Evolutionary conservation across 35 echinoderm and acorn worm genomes (phyloP).

Genomic region (Ophioderma brevispina): DNA sequence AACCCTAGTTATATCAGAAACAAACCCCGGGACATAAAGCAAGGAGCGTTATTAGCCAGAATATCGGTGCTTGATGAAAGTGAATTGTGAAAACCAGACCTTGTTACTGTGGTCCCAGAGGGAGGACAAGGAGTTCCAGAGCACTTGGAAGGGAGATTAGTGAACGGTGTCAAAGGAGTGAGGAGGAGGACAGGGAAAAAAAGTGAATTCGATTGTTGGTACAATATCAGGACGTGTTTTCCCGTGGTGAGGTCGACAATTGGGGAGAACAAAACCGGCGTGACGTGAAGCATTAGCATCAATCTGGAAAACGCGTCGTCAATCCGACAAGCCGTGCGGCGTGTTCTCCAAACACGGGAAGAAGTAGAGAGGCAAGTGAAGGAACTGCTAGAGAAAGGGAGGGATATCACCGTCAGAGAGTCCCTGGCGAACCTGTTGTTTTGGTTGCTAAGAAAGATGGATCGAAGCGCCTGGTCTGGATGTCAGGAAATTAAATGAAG

Average conservation of each 20-base stretch:
- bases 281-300: slow-evolving; percentile 42
- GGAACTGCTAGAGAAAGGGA: slow-evolving; percentile 13
- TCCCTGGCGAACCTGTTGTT: too few species aligned
- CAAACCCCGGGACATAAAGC: too few species aligned
- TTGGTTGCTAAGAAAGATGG: too few species aligned
- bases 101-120: too few species aligned
- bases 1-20: background rate
- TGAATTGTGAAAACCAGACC: too few species aligned
- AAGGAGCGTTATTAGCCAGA: too few species aligned
- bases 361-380: slow-evolving; percentile 15
- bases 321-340: slow-evolving; percentile 49
- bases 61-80: too few species aligned
- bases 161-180: background rate
- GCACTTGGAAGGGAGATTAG: background rate
- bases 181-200: background rate
- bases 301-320: slow-evolving; percentile 29
- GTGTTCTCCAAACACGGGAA: background rate
- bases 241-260: slow-evolving; percentile 16
- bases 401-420: too few species aligned
- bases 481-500: too few species aligned
- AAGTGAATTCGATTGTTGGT: background rate
- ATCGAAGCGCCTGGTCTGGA: too few species aligned
- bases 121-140: background rate
- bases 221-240: slow-evolving; percentile 38
- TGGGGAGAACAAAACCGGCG: slow-evolving; percentile 25